Conservation (phyloP, 2,888 invertebrate genomes). For the Cataglyphis rosenhaueri region DNA sequence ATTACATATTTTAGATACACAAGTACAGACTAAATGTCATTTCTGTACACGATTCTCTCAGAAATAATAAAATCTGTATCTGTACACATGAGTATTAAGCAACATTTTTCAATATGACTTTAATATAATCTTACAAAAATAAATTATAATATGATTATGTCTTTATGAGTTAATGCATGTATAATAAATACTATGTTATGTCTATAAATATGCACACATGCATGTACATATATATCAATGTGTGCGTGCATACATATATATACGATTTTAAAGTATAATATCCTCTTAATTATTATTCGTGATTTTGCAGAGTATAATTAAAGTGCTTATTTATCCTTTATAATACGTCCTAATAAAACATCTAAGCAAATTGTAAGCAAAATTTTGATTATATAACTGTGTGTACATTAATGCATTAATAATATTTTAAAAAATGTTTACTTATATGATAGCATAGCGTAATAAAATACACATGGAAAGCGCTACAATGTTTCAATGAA, state of each 20-base stretch:
- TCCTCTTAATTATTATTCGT: constrained; percentile 71
- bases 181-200: constrained; percentile 82
- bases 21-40: constrained; percentile 61
- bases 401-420: not conserved
- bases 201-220: constrained; percentile 58
- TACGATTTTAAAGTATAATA: constrained; percentile 77
- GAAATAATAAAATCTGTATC: constrained; percentile 57
- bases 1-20: constrained; percentile 70
- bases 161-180: constrained; percentile 80
- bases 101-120: constrained; percentile 68
- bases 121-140: constrained; percentile 82
- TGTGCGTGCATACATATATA: constrained; percentile 65
- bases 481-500: not conserved
- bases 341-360: constrained; percentile 72
- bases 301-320: constrained; percentile 74
- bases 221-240: constrained; percentile 54
- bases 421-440: constrained; percentile 21
- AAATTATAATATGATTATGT: constrained; percentile 83
- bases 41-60: constrained; percentile 58
- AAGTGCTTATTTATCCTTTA: constrained; percentile 73
- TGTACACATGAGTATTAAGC: constrained; percentile 71
- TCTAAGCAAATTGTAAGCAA: constrained; percentile 71
- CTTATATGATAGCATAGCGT: constrained; percentile 3
- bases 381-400: not conserved
- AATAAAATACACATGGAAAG: not conserved